These are phyloP conservation scores for Rhinella marina DNA, from an alignment of 2,797 vertebrate genomes.

Conservation along the genomic window DNA sequence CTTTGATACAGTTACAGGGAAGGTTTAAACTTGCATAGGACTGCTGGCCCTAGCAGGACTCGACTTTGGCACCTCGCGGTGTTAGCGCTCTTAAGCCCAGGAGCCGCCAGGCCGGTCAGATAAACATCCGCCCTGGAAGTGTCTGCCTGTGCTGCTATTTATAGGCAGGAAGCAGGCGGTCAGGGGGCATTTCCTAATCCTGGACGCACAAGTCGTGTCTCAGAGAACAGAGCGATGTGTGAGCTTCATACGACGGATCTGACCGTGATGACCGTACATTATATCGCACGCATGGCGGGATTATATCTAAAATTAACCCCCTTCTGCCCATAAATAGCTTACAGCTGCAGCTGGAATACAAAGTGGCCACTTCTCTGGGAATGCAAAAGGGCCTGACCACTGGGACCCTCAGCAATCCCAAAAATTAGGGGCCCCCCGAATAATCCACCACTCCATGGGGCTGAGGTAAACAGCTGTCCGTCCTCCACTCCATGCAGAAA, in stretches of 20 bases:
- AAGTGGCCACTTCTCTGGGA: too few species aligned
- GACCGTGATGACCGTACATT: not conserved
- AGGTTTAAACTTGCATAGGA: not conserved
- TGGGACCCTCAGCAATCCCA: too few species aligned
- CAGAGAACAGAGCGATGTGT: not conserved
- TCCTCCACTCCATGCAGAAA: too few species aligned
- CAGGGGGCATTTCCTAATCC: constrained; percentile 47
- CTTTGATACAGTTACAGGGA: not conserved
- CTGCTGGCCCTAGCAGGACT: not conserved
- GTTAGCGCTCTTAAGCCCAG: not conserved
- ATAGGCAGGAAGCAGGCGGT: constrained; percentile 53
- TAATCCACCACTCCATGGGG: too few species aligned
- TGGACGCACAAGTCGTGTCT: constrained; percentile 10
- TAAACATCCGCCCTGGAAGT: constrained; percentile 54
- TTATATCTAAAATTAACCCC: not conserved
- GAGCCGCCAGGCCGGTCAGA: not conserved
- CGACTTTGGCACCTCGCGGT: constrained; percentile 2
- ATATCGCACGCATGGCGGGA: not conserved
- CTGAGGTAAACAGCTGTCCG: too few species aligned
- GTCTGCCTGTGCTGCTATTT: constrained; percentile 46
- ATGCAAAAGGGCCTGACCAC: too few species aligned
- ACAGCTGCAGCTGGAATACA: too few species aligned
- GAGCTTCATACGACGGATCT: not conserved
- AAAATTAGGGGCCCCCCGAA: too few species aligned
- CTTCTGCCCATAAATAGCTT: too few species aligned